Conservation (phyloP, 2,888 invertebrate genomes). For the Ormyrus thymus region DNA sequence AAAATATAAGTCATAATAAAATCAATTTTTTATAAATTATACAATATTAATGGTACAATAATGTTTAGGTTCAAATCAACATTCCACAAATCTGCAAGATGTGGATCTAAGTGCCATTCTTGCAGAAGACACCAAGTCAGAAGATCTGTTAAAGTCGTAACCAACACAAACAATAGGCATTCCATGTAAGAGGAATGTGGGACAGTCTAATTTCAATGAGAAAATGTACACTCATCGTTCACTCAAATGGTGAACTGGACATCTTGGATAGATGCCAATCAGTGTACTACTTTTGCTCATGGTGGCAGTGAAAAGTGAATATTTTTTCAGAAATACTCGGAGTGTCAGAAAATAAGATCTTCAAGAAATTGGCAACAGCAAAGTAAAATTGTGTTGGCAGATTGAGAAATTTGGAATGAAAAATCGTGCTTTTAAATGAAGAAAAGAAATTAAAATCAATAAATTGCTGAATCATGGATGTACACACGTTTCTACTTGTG, state of each 20-base stretch:
- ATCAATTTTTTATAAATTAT: constrained; percentile 2
- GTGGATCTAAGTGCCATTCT: constrained; percentile 70
- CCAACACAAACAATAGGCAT: constrained; percentile 38
- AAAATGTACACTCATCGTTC: constrained; percentile 27
- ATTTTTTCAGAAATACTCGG: constrained; percentile 3
- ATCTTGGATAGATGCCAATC: constrained; percentile 69
- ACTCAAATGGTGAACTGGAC: constrained; percentile 55
- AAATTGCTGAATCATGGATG: constrained; percentile 10
- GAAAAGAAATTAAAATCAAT: constrained; percentile 14
- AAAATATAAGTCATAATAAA: background rate
- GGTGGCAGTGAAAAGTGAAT: constrained; percentile 19
- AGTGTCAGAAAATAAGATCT: constrained; percentile 10
- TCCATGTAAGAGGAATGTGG: constrained; percentile 53
- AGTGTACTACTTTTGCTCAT: background rate
- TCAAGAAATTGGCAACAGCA: constrained; percentile 2
- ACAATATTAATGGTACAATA: constrained; percentile 19
- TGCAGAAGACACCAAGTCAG: constrained; percentile 65
- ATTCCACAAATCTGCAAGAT: constrained; percentile 68
- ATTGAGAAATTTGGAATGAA: background rate
- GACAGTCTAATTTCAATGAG: constrained; percentile 52
- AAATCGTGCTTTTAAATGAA: constrained; percentile 3
- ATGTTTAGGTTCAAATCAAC: constrained; percentile 68
- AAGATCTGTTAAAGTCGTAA: constrained; percentile 59
- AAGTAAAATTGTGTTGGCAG: background rate
- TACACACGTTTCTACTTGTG: background rate